Conservation (phyloP, 2,888 invertebrate species). For the Beris chalybata region DNA sequence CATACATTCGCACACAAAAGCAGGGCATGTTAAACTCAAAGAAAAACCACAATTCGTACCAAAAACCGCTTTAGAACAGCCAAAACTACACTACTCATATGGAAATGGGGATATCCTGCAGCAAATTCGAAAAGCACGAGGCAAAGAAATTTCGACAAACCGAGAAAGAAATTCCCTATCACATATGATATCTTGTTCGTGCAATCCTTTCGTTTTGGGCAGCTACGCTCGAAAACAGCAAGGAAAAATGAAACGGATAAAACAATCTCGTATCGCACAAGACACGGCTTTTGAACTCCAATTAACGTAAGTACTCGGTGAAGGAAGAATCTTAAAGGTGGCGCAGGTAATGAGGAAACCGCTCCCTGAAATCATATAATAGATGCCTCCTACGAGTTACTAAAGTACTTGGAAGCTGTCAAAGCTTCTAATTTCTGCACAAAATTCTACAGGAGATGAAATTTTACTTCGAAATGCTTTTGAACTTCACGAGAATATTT, state of each 20-base stretch:
- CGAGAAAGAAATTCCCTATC: no score
- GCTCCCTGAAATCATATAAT: constrained; percentile 1
- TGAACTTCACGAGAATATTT: no score
- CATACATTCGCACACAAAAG: background rate
- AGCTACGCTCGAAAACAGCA: no score
- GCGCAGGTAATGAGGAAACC: background rate
- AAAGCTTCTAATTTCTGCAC: constrained; percentile 15
- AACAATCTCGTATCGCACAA: background rate
- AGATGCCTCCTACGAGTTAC: background rate
- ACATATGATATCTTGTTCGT: no score
- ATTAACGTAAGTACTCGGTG: constrained; percentile 12
- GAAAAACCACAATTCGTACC: constrained; percentile 20
- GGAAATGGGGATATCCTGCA: no score
- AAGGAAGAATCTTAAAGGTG: background rate
- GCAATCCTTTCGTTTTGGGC: no score
- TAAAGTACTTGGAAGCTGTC: constrained; percentile 2
- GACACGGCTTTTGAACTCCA: constrained; percentile 8
- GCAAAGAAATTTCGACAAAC: no score
- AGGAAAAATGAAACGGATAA: no score
- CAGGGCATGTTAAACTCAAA: constrained; percentile 7
- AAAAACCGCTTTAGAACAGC: constrained; percentile 12
- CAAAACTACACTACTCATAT: background rate
- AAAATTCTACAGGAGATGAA: background rate
- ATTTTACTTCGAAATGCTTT: no score
- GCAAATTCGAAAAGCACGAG: no score